Conservation (phyloP, 1,140 invertebrate species). For the Bilobella aurantiaca region DNA sequence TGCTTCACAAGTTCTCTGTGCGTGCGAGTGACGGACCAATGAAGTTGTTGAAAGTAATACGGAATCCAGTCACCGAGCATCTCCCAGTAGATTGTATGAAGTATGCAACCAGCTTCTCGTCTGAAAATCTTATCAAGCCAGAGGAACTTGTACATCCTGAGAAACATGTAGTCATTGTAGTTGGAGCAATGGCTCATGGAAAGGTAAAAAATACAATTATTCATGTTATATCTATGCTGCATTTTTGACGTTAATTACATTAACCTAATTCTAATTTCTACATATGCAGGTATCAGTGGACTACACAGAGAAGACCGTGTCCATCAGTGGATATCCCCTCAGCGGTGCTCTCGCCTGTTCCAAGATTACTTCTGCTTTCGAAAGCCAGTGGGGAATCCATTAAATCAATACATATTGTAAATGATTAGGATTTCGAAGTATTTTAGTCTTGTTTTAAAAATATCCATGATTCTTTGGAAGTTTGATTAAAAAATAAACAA, state of each 20-base stretch:
- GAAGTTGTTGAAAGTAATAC: conserved; percentile 92
- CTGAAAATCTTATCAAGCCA: conserved; percentile 63
- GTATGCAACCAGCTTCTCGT: conserved; percentile 78
- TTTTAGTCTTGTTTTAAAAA: too few species aligned
- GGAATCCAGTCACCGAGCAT: conserved; percentile 91
- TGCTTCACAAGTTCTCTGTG: conserved; percentile 88
- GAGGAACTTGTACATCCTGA: conserved; percentile 66
- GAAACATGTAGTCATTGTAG: conserved; percentile 74
- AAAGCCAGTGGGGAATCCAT: conserved; percentile 84
- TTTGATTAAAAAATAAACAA: too few species aligned
- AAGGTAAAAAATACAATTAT: conserved; percentile 47
- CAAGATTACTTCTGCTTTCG: conserved; percentile 93
- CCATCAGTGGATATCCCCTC: conserved; percentile 91
- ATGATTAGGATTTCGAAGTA: too few species aligned
- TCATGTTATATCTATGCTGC: neutral
- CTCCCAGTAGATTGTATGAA: conserved; percentile 90
- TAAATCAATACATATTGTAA: too few species aligned
- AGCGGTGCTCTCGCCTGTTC: conserved; percentile 91
- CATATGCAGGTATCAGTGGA: conserved; percentile 65
- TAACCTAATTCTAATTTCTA: neutral
- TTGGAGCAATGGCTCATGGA: conserved; percentile 97
- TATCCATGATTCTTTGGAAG: too few species aligned
- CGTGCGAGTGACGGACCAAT: conserved; percentile 76
- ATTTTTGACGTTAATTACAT: conserved; percentile 3
- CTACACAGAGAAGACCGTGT: conserved; percentile 80